phyloP scores from a whole-genome alignment of 2,797 vertebrate genomes.

The Lutjanus campechanus region DNA sequence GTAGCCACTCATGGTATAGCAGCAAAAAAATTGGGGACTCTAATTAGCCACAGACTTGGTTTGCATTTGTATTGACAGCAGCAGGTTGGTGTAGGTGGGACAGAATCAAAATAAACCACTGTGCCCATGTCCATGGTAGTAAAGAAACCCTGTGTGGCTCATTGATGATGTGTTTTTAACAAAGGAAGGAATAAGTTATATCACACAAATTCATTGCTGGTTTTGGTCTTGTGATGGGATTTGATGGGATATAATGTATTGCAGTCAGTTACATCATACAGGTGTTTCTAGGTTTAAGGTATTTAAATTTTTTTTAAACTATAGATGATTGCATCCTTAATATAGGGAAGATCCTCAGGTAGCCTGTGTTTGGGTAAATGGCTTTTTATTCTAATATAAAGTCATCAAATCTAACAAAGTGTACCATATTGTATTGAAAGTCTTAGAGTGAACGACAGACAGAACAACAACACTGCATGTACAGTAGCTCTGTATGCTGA shows the following conservation, averaged over 20 bases:
- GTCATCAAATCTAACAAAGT: background rate
- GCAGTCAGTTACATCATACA: constrained; percentile 11
- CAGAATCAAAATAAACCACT: background rate
- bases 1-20: no score
- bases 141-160: background rate
- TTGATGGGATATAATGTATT: background rate
- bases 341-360: background rate
- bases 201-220: background rate
- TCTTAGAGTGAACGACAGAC: background rate
- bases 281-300: background rate
- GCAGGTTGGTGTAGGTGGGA: background rate
- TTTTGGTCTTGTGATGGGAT: no score
- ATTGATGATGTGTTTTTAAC: background rate
- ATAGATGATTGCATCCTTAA: background rate
- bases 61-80: background rate
- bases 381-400: background rate
- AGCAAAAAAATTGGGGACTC: background rate
- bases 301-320: background rate
- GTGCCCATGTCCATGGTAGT: background rate
- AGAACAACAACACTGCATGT: background rate
- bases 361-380: background rate
- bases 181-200: background rate
- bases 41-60: background rate
- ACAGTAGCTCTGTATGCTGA: background rate
- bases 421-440: background rate